Percentiles rank a stretch among this genome's conserved stretches.
phyloP scores from a whole-genome alignment of 2,888 invertebrate species.

The Hedychridium roseum region DNA sequence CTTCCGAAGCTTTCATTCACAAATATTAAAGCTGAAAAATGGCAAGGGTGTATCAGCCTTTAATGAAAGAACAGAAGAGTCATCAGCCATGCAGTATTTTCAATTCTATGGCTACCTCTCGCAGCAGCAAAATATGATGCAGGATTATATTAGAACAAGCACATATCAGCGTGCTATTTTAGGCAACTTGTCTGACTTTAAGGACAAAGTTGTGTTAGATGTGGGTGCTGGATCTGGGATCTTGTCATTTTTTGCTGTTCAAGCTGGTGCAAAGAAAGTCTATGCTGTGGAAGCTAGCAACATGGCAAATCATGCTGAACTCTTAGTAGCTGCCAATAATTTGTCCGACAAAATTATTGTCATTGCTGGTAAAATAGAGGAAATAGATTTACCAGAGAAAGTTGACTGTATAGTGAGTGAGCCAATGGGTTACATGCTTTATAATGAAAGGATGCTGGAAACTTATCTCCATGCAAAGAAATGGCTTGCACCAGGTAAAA shows the following conservation, averaged over 20 bases:
- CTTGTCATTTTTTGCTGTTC: constrained; percentile 96
- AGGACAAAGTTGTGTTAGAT: constrained; percentile 92
- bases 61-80: constrained; percentile 95
- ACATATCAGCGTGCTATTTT: constrained; percentile 98
- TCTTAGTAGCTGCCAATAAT: constrained; percentile 88
- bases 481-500: constrained; percentile 83
- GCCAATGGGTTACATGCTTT: constrained; percentile 99
- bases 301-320: constrained; percentile 96
- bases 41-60: constrained; percentile 85
- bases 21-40: constrained; percentile 77
- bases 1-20: constrained; percentile 78
- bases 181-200: constrained; percentile 91
- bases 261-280: constrained; percentile 95
- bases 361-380: constrained; percentile 97
- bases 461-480: constrained; percentile 98
- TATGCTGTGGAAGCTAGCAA: constrained; percentile 99
- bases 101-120: constrained; percentile 99
- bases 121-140: constrained; percentile 99
- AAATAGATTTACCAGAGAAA: constrained; percentile 92
- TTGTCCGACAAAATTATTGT: constrained; percentile 88
- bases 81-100: constrained; percentile 98
- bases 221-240: constrained; percentile 99
- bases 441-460: constrained; percentile 99
- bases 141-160: constrained; percentile 97
- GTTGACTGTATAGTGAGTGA: constrained; percentile 98